Conservation (phyloP, 1,140 invertebrate species). For the Subanguina moxae region DNA sequence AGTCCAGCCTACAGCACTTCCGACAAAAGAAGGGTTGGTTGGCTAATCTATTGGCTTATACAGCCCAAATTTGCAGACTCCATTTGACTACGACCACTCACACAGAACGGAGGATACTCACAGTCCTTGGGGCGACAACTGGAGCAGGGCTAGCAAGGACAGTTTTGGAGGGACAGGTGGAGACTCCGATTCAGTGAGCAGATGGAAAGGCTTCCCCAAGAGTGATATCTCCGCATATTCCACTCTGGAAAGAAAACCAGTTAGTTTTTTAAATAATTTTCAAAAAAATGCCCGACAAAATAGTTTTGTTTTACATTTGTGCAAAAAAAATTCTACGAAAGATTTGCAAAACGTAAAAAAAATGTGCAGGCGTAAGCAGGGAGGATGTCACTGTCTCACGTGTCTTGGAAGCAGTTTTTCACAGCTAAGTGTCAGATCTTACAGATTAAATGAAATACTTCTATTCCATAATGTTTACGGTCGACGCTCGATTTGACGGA, state of each 20-base stretch:
- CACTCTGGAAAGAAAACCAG: slow-evolving; percentile 29
- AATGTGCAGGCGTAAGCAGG: too few species aligned
- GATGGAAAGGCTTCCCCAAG: slow-evolving; percentile 16
- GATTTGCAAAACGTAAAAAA: too few species aligned
- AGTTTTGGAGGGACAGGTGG: neutral
- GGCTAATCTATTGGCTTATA: neutral
- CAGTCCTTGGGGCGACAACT: slow-evolving; percentile 15
- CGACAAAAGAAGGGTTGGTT: slow-evolving; percentile 9
- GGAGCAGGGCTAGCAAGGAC: neutral
- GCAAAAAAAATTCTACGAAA: too few species aligned
- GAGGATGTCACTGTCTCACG: too few species aligned
- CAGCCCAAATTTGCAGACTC: neutral
- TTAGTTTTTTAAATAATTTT: neutral
- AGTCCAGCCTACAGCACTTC: slow-evolving; percentile 23
- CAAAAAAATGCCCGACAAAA: too few species aligned
- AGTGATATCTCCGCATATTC: slow-evolving; percentile 35
- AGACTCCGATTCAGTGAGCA: slow-evolving; percentile 3
- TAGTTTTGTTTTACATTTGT: too few species aligned
- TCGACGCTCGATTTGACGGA: too few species aligned
- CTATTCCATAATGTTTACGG: too few species aligned
- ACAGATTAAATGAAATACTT: too few species aligned
- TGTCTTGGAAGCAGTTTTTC: neutral
- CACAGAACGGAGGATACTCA: neutral
- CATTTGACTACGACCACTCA: slow-evolving; percentile 1
- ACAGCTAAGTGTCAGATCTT: too few species aligned